Evolutionary conservation across 2,797 vertebrate genomes (phyloP), one percentile per base, ranked within the genome.

Genomic region (Dromococcyx pavoninus): DNA sequence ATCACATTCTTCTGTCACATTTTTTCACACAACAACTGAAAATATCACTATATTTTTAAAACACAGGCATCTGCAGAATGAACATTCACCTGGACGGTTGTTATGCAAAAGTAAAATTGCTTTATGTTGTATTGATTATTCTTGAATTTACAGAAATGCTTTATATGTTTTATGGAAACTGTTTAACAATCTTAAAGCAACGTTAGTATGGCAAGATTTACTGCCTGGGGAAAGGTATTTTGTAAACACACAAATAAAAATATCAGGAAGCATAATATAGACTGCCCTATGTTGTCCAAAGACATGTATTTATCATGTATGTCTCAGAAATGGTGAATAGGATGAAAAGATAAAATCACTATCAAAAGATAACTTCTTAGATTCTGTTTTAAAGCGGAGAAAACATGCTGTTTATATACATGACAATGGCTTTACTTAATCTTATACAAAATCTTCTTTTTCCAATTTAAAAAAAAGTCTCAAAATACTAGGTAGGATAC

Each of bases 11-110:
- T 89, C 72, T 74, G 33, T 70, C 69, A 56, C 35, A 48, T 35
- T 15, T 0, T 73, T 39, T 48, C 46, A 81, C 65, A 51, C 17
- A 70, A 46, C 54, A 76, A 35, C 41, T 71, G 46, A 84, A 90
- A 94, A 67, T 48, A 50, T 16, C 27, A 21, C 12, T 81, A 4
- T 77, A 84, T 76, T 91, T 93, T 95, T 70, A 90, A 90, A 94
- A 48, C 25, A 77, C 35, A 65, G 19, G 13, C 37, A 44, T 32
- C 21, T 71, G 62, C 57, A 78, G 27, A 89, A 89, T 66, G 30
- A 70, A 9, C 28, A 74, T 91, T 95, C 50, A 39, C n/a, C 74
- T 87, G 64, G 48, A 51, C 57, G 73, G 58, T 14, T 62, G 25
- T 53, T 73, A 28, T 2, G 14, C 89, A 71, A 27, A 85, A 2